Conservation (phyloP, 2,888 invertebrate genomes). For the Noctuana brunneofusca region DNA sequence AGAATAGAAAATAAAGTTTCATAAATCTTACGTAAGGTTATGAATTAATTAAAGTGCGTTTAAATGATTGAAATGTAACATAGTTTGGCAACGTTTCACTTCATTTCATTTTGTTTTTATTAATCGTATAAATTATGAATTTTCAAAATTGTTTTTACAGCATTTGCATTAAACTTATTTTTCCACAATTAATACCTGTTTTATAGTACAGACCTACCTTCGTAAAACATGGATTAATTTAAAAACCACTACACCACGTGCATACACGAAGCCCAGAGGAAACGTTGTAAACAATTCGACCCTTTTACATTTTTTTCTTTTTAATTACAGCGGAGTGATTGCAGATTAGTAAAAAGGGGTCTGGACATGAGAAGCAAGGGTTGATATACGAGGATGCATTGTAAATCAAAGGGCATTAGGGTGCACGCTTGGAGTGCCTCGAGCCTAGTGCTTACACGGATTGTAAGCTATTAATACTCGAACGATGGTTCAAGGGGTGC, state of each 20-base stretch:
- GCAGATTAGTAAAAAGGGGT: constrained; percentile 28
- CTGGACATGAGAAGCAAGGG: constrained; percentile 32
- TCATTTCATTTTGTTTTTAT: no score
- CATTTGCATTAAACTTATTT: no score
- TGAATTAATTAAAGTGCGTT: no score
- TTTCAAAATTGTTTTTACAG: no score
- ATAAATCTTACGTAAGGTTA: no score
- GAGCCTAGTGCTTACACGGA: constrained; percentile 28
- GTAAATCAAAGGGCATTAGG: constrained; percentile 31
- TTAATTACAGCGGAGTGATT: constrained; percentile 28
- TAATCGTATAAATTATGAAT: no score
- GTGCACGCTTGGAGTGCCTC: constrained; percentile 20
- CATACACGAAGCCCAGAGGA: neutral
- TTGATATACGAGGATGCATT: constrained; percentile 23
- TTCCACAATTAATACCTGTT: no score
- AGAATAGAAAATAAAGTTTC: no score
- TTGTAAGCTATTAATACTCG: constrained; percentile 29
- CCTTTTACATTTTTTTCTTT: constrained; percentile 18
- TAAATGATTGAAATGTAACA: no score
- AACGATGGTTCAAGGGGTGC: constrained; percentile 2
- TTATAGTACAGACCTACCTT: no score
- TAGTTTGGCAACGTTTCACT: no score
- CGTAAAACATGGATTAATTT: no score
- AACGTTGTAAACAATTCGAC: constrained; percentile 3
- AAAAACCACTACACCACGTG: neutral